phyloP scores from a whole-genome alignment of 2,797 vertebrate species.

The Cirrhinus molitorella region DNA sequence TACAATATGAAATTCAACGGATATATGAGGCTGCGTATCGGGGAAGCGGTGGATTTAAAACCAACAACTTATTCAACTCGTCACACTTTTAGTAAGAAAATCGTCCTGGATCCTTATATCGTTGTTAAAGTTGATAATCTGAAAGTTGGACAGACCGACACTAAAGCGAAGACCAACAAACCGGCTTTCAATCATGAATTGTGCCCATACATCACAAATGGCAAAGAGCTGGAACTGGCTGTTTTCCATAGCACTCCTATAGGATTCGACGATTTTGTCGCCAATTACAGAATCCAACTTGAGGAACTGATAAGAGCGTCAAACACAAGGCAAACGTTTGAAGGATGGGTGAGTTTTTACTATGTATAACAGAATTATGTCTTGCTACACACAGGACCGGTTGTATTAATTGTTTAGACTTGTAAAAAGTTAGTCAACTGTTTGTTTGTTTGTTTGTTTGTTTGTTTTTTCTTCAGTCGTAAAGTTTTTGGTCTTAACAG shows the following conservation, averaged over 20 bases:
- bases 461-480: too few species aligned
- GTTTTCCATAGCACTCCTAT: conserved; percentile 95
- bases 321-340: conserved; percentile 86
- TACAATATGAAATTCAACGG: conserved; percentile 91
- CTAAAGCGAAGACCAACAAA: conserved; percentile 90
- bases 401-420: neutral
- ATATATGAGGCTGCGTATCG: conserved; percentile 89
- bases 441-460: too few species aligned
- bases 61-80: conserved; percentile 92
- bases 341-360: conserved; percentile 92
- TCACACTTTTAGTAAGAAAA: conserved; percentile 86
- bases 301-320: conserved; percentile 86
- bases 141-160: conserved; percentile 91
- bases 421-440: neutral
- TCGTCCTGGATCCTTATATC: conserved; percentile 92
- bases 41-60: conserved; percentile 91
- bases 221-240: conserved; percentile 87
- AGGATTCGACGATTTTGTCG: conserved; percentile 97
- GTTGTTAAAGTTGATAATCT: conserved; percentile 93
- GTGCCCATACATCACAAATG: conserved; percentile 84
- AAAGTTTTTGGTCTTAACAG: too few species aligned
- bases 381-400: neutral
- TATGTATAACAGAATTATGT: neutral
- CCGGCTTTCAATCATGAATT: conserved; percentile 96
- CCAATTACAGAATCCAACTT: conserved; percentile 91